Evolutionary conservation across 2,797 vertebrate species (phyloP).

Genomic region (Brotula barbata): DNA sequence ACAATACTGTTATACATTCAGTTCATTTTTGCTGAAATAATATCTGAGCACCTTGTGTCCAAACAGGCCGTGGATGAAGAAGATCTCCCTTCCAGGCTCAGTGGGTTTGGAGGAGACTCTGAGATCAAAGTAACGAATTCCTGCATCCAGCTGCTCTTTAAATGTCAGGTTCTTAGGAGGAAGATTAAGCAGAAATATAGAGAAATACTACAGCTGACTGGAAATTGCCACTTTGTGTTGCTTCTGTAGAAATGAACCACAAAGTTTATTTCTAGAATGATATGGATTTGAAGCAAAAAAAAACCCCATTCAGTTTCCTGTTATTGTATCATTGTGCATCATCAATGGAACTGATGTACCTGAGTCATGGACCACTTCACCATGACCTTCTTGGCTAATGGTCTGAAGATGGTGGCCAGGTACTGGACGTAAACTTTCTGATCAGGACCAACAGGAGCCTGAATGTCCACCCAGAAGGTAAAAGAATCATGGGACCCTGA

Average conservation of each 20-base stretch:
- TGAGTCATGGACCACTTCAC: conserved; percentile 99
- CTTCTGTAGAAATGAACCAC: no score
- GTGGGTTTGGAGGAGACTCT: conserved; percentile 94
- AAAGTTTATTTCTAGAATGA: no score
- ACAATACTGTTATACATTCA: no score
- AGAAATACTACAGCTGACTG: conserved; percentile 20
- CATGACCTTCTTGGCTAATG: conserved; percentile 93
- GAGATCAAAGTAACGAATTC: conserved; percentile 97
- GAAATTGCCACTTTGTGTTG: not conserved
- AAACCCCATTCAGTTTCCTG: no score
- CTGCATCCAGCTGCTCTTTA: conserved; percentile 91
- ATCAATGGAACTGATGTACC: conserved; percentile 45
- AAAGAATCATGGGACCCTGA: conserved; percentile 97
- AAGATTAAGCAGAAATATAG: not conserved
- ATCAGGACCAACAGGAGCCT: conserved; percentile 93
- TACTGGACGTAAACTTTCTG: conserved; percentile 90
- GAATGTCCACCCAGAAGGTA: conserved; percentile 96
- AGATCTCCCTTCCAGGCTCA: conserved; percentile 86
- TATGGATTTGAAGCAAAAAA: no score
- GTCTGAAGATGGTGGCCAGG: conserved; percentile 86
- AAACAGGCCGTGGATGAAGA: conserved; percentile 96
- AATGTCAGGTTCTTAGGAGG: conserved; percentile 85
- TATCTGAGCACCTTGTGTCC: conserved; percentile 83
- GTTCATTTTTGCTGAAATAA: no score
- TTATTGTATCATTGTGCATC: not conserved